Base-by-base conservation (phyloP, 2,888 invertebrate species). In the Drosophila testacea region DNA sequence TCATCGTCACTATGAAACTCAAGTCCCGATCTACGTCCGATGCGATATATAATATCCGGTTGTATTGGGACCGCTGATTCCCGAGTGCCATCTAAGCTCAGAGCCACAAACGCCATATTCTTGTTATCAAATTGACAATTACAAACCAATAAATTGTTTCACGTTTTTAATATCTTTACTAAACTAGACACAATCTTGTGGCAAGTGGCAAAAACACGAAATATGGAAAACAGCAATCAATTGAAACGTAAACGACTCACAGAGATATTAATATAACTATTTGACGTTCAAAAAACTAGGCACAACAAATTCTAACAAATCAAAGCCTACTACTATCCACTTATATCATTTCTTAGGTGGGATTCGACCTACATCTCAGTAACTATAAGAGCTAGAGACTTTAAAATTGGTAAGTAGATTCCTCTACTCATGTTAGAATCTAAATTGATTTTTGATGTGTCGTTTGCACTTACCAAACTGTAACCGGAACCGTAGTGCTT, bases 401-500 rank as follows among this genome's bases (percentile, higher is more conserved):
- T 16, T 16, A 16, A 16, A 16, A 16, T 16, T 16, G 16, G 16
- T 16, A 16, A 16, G 1, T 16, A 16, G 16, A 16, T 16, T 16
- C 16, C 16, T 16, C 16, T 16, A 16, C 16, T 16, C 16, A 16
- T 16, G 16, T 0, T 16, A 16, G 16, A 16, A 16, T 16, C 1
- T 16, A 16, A 16, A 16, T 16, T 16, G 1, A 16, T 16, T 16
- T n/a, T n/a, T n/a, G n/a, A n/a, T n/a, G n/a, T n/a, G n/a, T n/a
- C n/a, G 16, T 16, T 13, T 9, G 22, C 6, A 16, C 88, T 86
- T 63, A 92, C 95, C 78, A 98, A 93, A 79, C 95, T 95, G 92
- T 98, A 98, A 0, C 97, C 97, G 28, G 96, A 95, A 11, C 97
- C 97, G 90, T 96, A 97, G 92, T 95, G 95, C 81, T 95, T 95